Evolutionary conservation across 2,113 vertebrate species (phyloP), one percentile per base, ranked within the genome.

Genomic region (Serinus canaria): DNA sequence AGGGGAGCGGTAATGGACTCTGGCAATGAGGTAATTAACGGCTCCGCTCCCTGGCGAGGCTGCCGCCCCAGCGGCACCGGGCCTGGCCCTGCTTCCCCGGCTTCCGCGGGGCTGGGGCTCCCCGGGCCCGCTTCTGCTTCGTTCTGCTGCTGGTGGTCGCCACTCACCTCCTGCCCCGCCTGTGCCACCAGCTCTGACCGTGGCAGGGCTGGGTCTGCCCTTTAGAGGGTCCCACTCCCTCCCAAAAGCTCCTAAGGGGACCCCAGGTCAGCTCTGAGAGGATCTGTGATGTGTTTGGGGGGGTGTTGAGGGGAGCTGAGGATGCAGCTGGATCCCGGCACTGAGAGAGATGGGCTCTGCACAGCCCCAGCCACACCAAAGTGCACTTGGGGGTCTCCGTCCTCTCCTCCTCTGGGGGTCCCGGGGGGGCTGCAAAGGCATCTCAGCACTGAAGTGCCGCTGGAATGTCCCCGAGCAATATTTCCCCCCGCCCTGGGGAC

Each of bases 21-120:
- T 74, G 94, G 87, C 94, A 95, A 94, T 89, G 95, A 95, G 95
- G 94, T 96, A 96, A 96, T 96, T 96, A 96, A 96, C 94, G 87
- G 88, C 76, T 91, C 86, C 6, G 35, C 60, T 89, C 93, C 64
- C 83, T 13, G 83, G 50, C 49, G 23, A 18, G 47, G 44, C 69
- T 41, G 47, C 86, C 50, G 59, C 80, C 88, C 62, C 83, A 31
- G 68, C 6, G 83, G 50, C 82, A 49, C 91, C 80, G 70, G 50
- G 44, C 41, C 53, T 8, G 73, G 69, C 49, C 52, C 47, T 9
- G n/a, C 17, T 55, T 12, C 24, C 27, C 28, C 15, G 59, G 53
- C 13, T 37, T 50, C 47, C 33, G 28, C 5, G 13, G 25, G 22
- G n/a, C 14, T n/a, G 14, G 11, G 49, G 49, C 4, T 24, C 39